These are phyloP conservation scores for Scarus forsteni DNA, from an alignment of 2,797 vertebrate genomes.

Conservation along the genomic window DNA sequence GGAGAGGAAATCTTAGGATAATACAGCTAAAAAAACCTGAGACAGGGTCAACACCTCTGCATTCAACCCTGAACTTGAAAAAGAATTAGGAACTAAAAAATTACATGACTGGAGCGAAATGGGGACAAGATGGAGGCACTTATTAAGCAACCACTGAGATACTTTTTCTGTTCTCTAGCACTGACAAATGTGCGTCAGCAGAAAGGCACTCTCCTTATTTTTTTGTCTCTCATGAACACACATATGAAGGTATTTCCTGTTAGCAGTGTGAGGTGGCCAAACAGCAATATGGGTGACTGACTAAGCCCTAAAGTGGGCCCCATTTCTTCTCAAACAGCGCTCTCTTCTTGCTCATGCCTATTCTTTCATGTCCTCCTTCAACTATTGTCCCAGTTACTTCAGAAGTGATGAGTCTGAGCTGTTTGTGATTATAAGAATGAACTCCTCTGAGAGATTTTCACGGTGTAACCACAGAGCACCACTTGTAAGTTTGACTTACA, in stretches of 20 bases:
- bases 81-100: slow-evolving; percentile 7
- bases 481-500: not conserved
- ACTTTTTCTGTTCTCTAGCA: slow-evolving; percentile 43
- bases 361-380: slow-evolving; percentile 24
- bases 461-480: slow-evolving; percentile 3
- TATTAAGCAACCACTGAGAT: slow-evolving; percentile 36
- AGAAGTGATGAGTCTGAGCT: slow-evolving; percentile 15
- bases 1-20: slow-evolving; percentile 18
- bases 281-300: slow-evolving; percentile 59
- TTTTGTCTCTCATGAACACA: slow-evolving; percentile 31
- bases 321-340: slow-evolving; percentile 36
- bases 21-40: slow-evolving; percentile 12
- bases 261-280: slow-evolving; percentile 61
- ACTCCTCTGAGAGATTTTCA: not conserved
- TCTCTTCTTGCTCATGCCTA: slow-evolving; percentile 28
- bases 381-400: slow-evolving; percentile 14
- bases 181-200: slow-evolving; percentile 29
- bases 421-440: slow-evolving; percentile 18
- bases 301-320: slow-evolving; percentile 62
- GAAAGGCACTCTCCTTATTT: slow-evolving; percentile 16
- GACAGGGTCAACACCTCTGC: slow-evolving; percentile 21
- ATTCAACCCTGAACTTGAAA: slow-evolving; percentile 34
- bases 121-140: slow-evolving; percentile 38
- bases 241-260: slow-evolving; percentile 76
- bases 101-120: slow-evolving; percentile 12